These are phyloP conservation scores for Gallinago solitaria DNA, from an alignment of 2,797 vertebrate species.

Conservation along the genomic window DNA sequence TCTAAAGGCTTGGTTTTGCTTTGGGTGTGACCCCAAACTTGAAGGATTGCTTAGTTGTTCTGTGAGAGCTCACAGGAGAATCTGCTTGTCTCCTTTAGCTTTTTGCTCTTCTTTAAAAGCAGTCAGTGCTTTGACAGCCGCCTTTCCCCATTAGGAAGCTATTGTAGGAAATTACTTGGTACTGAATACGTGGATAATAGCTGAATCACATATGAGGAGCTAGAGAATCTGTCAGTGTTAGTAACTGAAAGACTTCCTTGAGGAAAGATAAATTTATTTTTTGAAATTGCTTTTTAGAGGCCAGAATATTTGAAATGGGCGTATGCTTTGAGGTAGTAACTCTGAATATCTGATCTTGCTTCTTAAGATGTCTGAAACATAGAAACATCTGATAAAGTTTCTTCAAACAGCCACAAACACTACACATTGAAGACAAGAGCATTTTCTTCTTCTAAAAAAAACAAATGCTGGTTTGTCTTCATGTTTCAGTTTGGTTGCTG, in stretches of 20 bases:
- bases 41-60: neutral
- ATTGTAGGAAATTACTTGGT: neutral
- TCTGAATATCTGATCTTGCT: neutral
- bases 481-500: neutral
- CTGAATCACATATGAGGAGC: neutral
- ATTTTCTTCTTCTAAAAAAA: neutral
- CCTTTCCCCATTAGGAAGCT: neutral
- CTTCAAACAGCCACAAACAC: neutral
- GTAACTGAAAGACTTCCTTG: neutral
- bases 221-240: neutral
- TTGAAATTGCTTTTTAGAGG: neutral
- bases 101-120: neutral
- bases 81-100: neutral
- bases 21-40: neutral
- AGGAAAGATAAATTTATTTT: neutral
- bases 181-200: neutral
- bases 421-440: neutral
- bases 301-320: neutral
- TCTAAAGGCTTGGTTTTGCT: neutral
- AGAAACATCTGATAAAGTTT: neutral
- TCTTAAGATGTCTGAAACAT: neutral
- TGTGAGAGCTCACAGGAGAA: neutral
- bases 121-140: neutral
- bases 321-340: neutral
- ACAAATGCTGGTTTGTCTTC: neutral